Percentiles rank a stretch among this genome's conserved stretches.
These are phyloP conservation scores for Drosophila parthenogenetica DNA, from an alignment of 2,888 invertebrate genomes.

Conservation along the genomic window DNA sequence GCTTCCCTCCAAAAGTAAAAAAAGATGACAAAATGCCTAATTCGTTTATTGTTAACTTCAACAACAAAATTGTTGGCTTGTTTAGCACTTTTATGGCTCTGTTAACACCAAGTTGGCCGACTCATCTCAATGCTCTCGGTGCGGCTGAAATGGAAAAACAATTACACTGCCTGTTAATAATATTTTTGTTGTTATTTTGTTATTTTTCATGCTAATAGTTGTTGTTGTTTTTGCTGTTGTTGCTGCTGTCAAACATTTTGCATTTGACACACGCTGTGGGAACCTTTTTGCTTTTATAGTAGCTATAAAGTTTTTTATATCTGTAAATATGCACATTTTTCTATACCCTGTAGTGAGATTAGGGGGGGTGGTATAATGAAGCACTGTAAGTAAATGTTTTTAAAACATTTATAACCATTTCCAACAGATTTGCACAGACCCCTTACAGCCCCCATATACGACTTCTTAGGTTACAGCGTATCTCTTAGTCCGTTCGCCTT, in stretches of 20 bases:
- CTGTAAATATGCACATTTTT: conserved; percentile 28
- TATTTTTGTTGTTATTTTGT: conserved; percentile 35
- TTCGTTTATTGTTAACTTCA: conserved; percentile 42
- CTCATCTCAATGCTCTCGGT: conserved; percentile 22
- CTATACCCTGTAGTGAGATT: background rate
- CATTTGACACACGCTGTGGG: conserved; percentile 64
- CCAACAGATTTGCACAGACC: too few species aligned
- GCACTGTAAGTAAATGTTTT: too few species aligned
- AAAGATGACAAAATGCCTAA: conserved; percentile 11
- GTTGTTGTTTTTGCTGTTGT: conserved; percentile 8
- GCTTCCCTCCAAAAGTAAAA: conserved; percentile 5
- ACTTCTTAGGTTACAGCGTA: background rate
- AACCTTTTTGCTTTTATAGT: conserved; percentile 63
- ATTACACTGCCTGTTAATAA: conserved; percentile 63
- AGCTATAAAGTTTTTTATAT: conserved; percentile 48
- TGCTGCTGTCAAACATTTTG: conserved; percentile 41
- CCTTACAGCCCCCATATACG: too few species aligned
- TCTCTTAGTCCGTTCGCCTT: background rate
- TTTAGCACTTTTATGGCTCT: conserved; percentile 69
- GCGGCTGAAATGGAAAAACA: conserved; percentile 54
- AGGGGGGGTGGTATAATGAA: background rate
- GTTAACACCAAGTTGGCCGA: conserved; percentile 53
- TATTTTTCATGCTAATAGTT: conserved; percentile 11
- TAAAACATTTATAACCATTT: too few species aligned
- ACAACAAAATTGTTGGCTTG: conserved; percentile 59